phyloP scores from a whole-genome alignment of 2,797 vertebrate species.

The Propithecus deckenii region DNA sequence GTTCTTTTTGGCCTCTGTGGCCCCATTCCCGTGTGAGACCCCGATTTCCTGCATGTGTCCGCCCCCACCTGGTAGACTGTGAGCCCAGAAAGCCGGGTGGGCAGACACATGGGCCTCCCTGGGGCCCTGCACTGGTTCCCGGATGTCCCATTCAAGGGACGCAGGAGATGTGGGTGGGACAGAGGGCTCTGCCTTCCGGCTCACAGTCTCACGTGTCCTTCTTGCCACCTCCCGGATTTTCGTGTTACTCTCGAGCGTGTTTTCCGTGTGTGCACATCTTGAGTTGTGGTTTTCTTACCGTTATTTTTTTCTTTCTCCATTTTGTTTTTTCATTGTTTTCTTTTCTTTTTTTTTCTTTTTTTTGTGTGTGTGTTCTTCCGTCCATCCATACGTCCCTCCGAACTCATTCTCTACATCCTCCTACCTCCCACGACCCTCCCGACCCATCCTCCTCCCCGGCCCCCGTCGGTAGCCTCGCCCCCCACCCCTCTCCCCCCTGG shows the following conservation, averaged over 20 bases:
- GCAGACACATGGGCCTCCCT: background rate
- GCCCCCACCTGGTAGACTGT: conserved; percentile 18
- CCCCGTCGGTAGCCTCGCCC: conserved; percentile 84
- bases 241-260: conserved; percentile 43
- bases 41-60: background rate
- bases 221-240: background rate
- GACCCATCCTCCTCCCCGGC: background rate
- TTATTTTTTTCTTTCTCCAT: conserved; percentile 60
- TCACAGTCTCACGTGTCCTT: conserved; percentile 1
- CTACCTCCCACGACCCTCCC: background rate
- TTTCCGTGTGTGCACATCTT: conserved; percentile 55
- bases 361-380: conserved; percentile 18
- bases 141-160: background rate
- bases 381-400: background rate
- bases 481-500: conserved; percentile 86
- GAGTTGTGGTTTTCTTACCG: conserved; percentile 79
- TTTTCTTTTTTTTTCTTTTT: conserved; percentile 71
- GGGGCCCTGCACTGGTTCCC: background rate
- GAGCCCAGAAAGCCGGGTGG: conserved; percentile 1
- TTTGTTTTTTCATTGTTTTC: conserved; percentile 57
- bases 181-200: background rate
- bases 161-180: accelerated
- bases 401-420: conserved; percentile 7
- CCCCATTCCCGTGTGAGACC: background rate
- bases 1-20: background rate